Evolutionary conservation across 2,113 vertebrate species (phyloP), one percentile per base, ranked within the genome.

Genomic region (Notarius quadriscutis): DNA sequence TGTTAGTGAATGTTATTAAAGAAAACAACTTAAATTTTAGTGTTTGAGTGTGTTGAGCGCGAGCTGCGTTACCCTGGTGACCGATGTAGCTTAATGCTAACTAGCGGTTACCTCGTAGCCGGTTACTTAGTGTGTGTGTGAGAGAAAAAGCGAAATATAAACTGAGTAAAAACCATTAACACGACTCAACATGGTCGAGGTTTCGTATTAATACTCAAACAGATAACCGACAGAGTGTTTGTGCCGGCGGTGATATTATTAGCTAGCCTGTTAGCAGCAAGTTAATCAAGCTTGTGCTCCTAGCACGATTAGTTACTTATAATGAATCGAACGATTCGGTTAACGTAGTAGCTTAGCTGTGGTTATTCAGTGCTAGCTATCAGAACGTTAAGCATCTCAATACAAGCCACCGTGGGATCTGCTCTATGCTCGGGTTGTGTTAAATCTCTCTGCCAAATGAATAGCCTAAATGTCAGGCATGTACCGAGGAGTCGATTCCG

Each of bases 81-180:
- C 60, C 7, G 81, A 67, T 51, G 67, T 65, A 67, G 81, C 62
- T 83, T 4, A 17, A 67, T 62, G 62, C 41, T 17, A 48, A 53
- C 48, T 83, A 51, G 81, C 58, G 80, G n/a, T 65, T 50, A 58
- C 10, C 30, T 63, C 58, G 58, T 63, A 50, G 81, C 81, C 81
- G 81, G 81, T 67, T 67, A 83, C 62, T 17, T 51, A 48, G 25
- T 67, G 65, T 27, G 63, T 14, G 62, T 67, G 34, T 9, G 34
- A 41, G 78, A 27, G 1, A 5, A 7, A 34, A 55, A 17, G 51
- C 34, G 15, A 27, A 18, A n/a, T 30, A 4, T 14, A 80, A 27
- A 9, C 6, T 8, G 12, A 15, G 18, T 63, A 65, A 41, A 81
- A 10, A 27, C 4, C 15, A 60, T 63, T 83, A 67, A 14, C 12